Evolutionary conservation across 2,888 invertebrate genomes (phyloP).

Genomic region (Oithona nana): DNA sequence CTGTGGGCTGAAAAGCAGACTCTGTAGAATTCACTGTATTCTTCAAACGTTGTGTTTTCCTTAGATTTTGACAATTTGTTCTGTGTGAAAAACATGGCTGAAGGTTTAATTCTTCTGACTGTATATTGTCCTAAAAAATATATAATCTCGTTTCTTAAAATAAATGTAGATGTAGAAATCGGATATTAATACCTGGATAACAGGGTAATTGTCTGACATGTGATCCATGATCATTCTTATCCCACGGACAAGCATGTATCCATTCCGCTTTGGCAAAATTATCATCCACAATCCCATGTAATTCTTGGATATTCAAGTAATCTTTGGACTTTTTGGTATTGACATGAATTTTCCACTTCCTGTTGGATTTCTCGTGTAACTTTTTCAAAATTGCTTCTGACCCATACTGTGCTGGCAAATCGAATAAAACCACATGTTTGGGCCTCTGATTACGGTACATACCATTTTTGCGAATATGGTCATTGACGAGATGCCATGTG

Average conservation of each 20-base stretch:
- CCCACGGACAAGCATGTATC: conserved; percentile 12
- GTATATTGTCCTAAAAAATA: conserved; percentile 8
- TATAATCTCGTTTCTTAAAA: too few relatives aligned
- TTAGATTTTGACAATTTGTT: too few relatives aligned
- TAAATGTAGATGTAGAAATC: too few relatives aligned
- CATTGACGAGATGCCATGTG: conserved; percentile 3
- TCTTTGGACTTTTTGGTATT: neutral
- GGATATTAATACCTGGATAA: too few relatives aligned
- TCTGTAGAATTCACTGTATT: too few relatives aligned
- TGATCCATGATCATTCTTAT: neutral
- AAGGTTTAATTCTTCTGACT: conserved; percentile 5
- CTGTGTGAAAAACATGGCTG: conserved; percentile 11
- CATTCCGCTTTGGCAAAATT: neutral
- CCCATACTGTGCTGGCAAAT: conserved; percentile 11
- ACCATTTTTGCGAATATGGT: conserved; percentile 9
- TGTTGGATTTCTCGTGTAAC: neutral
- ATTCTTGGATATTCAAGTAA: conserved; percentile 5
- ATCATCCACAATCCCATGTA: neutral
- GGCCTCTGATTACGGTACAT: conserved; percentile 10
- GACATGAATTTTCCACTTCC: conserved; percentile 11
- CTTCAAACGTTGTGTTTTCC: too few relatives aligned
- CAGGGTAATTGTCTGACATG: neutral
- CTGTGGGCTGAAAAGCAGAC: conserved; percentile 13
- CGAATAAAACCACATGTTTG: conserved; percentile 9
- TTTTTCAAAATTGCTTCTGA: conserved; percentile 5